Base-by-base conservation (phyloP, 2,888 invertebrate species). In the Cabera pusaria region DNA sequence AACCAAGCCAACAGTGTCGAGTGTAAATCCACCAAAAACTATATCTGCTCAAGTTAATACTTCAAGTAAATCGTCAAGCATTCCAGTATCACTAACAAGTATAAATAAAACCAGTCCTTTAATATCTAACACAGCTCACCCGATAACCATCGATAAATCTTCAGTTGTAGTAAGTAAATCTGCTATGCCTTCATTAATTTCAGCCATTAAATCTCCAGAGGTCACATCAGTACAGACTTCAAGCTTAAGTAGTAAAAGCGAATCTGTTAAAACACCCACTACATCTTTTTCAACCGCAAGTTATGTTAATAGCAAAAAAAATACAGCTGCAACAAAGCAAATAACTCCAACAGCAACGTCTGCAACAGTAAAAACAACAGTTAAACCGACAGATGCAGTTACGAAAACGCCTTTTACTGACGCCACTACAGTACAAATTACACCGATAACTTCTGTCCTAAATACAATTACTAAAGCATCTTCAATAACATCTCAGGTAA, bases 1-100 rank as follows among this genome's bases (percentile, higher is more conserved):
- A 12, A 49, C 45, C 17, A 48, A 54, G 36, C 29, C 47, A 23
- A 22, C 32, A 20, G 28, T 27, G 18, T 21, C 33, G 32, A 41
- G 24, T 38, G 33, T 17, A 6, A 41, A 4, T 28, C 31, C 11
- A 8, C 21, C 38, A 22, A 43, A 33, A n/a, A 27, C 10, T 8
- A 5, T 18, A 7, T 27, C 16, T 4, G 6, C 9, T 9, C 19
- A 18, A 23, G 11, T 6, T 16, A 11, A 31, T 29, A 7, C 23
- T 17, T 8, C 25, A 20, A 28, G 18, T 24, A 40, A 27, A 14
- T 4, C 19, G 17, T 29, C 23, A 7, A 49, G 44, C 14, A 44
- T 49, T 39, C 28, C 44, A 31, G 33, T 14, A 2, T 18, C 38
- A 8, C 6, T 5, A 6, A 10, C 17, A 21, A 17, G 12, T 26